These are phyloP conservation scores for Drosophila tropicalis DNA, from an alignment of 1,140 invertebrate species.

Conservation along the genomic window DNA sequence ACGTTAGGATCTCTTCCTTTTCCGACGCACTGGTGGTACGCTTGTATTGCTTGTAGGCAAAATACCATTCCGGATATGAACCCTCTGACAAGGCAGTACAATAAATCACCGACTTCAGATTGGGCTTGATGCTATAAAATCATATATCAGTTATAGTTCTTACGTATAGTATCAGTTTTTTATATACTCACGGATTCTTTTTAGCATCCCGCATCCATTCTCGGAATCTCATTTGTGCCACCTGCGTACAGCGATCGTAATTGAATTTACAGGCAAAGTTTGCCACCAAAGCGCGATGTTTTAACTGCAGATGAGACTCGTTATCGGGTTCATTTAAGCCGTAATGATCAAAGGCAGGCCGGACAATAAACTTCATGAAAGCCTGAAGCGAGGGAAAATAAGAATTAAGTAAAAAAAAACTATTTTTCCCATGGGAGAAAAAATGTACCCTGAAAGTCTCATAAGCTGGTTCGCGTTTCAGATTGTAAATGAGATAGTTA, in stretches of 20 bases:
- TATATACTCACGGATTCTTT: conserved; percentile 71
- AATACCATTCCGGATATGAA: conserved; percentile 84
- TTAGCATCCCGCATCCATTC: conserved; percentile 83
- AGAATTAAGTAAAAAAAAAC: neutral
- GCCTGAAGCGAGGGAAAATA: conserved; percentile 42
- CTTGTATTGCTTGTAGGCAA: conserved; percentile 84
- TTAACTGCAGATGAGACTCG: conserved; percentile 83
- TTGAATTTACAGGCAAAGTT: conserved; percentile 84
- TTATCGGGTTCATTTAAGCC: conserved; percentile 76
- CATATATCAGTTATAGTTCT: too few species aligned
- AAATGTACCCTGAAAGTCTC: conserved; percentile 75
- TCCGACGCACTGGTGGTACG: conserved; percentile 85
- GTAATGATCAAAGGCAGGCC: conserved; percentile 73
- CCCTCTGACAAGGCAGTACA: conserved; percentile 85
- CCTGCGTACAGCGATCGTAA: conserved; percentile 83
- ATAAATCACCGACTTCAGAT: conserved; percentile 84
- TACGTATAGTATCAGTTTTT: too few species aligned
- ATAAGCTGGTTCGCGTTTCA: conserved; percentile 79
- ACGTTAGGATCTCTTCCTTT: conserved; percentile 86
- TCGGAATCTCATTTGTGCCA: conserved; percentile 82
- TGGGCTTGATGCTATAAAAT: conserved; percentile 82
- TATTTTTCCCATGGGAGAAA: neutral
- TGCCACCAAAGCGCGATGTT: conserved; percentile 84
- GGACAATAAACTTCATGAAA: conserved; percentile 80
- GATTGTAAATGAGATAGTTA: conserved; percentile 73